Evolutionary conservation across 2,888 invertebrate genomes (phyloP).

Genomic region (Elmis aenea): DNA sequence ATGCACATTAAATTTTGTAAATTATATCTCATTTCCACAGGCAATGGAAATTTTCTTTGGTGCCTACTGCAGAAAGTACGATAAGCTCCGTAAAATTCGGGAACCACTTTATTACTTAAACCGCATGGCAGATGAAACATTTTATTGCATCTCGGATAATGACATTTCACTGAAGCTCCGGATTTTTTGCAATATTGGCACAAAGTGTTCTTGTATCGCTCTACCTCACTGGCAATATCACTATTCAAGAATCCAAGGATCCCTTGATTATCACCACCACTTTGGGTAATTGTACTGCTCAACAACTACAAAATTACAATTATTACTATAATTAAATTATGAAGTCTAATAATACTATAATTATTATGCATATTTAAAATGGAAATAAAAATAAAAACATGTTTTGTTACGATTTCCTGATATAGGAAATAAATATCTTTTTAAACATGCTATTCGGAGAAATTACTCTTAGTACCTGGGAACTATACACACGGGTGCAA

Average conservation of each 20-base stretch:
- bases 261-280: slow-evolving; percentile 62
- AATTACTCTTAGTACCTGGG: too few relatives aligned
- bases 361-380: too few relatives aligned
- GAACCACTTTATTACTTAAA: slow-evolving; percentile 41
- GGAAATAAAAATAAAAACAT: too few relatives aligned
- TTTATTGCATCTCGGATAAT: slow-evolving; percentile 56
- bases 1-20: slow-evolving; percentile 4
- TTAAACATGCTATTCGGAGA: too few relatives aligned
- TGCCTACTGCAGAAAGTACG: slow-evolving; percentile 8
- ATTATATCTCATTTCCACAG: not conserved
- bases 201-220: slow-evolving; percentile 49
- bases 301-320: slow-evolving; percentile 65
- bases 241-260: slow-evolving; percentile 65
- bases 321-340: too few relatives aligned
- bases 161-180: slow-evolving; percentile 72
- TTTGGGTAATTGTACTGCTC: slow-evolving; percentile 65
- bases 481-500: too few relatives aligned
- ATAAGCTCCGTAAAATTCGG: slow-evolving; percentile 6
- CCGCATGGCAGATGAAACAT: slow-evolving; percentile 77
- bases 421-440: too few relatives aligned
- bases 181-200: slow-evolving; percentile 63
- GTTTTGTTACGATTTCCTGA: too few relatives aligned
- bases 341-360: too few relatives aligned
- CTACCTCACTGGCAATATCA: slow-evolving; percentile 65
- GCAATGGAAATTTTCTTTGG: not conserved